Evolutionary conservation across 2,113 vertebrate genomes (phyloP), one percentile per base, ranked within the genome.

Genomic region (Melanerpes aurifrons): DNA sequence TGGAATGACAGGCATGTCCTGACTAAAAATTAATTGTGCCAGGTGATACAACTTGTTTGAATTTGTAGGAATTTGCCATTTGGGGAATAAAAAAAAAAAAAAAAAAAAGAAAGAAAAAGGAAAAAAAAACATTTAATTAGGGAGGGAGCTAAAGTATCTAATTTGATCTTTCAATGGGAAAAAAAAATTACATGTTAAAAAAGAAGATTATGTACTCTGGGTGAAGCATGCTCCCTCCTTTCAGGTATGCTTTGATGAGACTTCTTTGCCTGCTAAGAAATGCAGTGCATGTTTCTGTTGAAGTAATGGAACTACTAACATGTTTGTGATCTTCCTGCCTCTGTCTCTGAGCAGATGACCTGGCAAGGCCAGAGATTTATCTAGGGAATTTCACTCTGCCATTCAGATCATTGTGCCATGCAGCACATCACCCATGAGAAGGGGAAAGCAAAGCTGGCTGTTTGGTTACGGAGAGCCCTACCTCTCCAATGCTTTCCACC

Each of bases 1-100:
- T 96, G 97, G 97, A 97, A 97, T 96, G 96, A 97, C 79, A 97
- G 94, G 96, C 97, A 97, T 96, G 97, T 97, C 90, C 94, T 86
- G 91, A 97, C 97, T 94, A 78, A 97, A 96, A 96, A 87, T 91
- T 94, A 97, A 96, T 95, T 97, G 94, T 95, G 78, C 86, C 94
- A 82, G 94, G 95, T 93, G 94, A 96, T 96, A 96, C 5, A 88
- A 97, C 97, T 96, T 97, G 97, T 97, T 97, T 94, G 94, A 97
- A 96, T 97, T 95, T 45, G 96, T 86, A 97, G 95, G 96, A 96
- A 96, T 97, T 95, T 82, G 93, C 96, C 83, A 67, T 95, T 97
- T 94, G 92, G 91, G 95, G 92, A 86, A 91, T 81, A 79, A 91
- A 91, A 83, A 92, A 87, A 95, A 93, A 90, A 85, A 97, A 90